Conservation (phyloP, 1,140 invertebrate species). For the Sycobia sp. region DNA sequence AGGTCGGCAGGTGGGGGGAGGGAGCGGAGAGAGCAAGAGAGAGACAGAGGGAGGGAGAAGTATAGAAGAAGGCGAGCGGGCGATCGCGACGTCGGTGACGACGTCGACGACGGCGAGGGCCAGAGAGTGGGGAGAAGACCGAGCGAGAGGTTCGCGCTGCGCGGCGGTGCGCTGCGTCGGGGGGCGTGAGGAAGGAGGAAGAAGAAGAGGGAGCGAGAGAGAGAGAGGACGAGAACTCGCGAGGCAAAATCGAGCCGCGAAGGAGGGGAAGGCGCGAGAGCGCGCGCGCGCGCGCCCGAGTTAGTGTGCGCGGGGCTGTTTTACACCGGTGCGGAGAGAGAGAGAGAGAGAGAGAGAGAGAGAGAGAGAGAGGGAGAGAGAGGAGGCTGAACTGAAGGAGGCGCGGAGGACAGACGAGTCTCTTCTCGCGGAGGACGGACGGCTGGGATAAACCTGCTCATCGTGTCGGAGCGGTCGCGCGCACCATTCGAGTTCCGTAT, state of each 20-base stretch:
- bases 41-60: too few relatives aligned
- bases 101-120: background rate
- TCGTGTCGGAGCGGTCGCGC: background rate
- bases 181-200: slow-evolving; percentile 13
- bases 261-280: slow-evolving; percentile 37
- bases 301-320: slow-evolving; percentile 16
- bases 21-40: slow-evolving; percentile 38
- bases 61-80: slow-evolving; percentile 32
- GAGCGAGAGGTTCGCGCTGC: slow-evolving; percentile 40
- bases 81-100: slow-evolving; percentile 29
- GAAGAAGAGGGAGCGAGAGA: background rate
- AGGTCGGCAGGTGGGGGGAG: slow-evolving; percentile 43
- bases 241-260: background rate
- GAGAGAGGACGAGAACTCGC: too few relatives aligned
- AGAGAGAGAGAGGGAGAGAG: slow-evolving; percentile 22
- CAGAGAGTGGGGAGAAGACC: slow-evolving; percentile 18
- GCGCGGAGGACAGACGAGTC: slow-evolving; percentile 50
- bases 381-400: slow-evolving; percentile 45
- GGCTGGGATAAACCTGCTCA: slow-evolving; percentile 16
- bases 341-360: slow-evolving; percentile 24
- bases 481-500: too few relatives aligned
- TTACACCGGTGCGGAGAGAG: slow-evolving; percentile 34
- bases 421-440: slow-evolving; percentile 28
- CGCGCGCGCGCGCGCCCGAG: slow-evolving; percentile 36
- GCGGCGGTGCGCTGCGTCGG: too few relatives aligned